Conservation (phyloP, 2,888 invertebrate species). For the Pachliopta kotzebuea region DNA sequence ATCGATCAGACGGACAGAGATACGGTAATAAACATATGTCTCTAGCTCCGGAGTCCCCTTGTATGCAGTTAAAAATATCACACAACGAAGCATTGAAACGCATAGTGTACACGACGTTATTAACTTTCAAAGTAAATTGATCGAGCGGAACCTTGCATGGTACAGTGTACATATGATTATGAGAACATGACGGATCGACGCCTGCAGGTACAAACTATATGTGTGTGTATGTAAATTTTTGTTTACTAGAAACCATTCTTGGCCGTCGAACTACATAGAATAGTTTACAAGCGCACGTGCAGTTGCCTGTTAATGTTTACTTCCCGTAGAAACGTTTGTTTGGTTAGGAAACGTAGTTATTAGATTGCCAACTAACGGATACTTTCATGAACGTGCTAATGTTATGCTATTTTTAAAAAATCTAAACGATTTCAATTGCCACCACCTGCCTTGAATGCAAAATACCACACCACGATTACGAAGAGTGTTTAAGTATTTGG, state of each 20-base stretch:
- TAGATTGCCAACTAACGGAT: conserved; percentile 32
- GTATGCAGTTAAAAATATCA: conserved; percentile 27
- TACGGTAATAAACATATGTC: conserved; percentile 27
- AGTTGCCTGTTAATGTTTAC: conserved; percentile 40
- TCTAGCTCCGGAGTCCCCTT: conserved; percentile 23
- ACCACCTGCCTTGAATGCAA: conserved; percentile 19
- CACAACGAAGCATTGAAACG: conserved; percentile 23
- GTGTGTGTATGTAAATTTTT: not conserved
- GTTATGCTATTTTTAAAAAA: conserved; percentile 12
- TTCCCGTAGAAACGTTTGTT: conserved; percentile 43
- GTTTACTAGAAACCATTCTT: conserved; percentile 15
- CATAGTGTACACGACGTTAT: conserved; percentile 24
- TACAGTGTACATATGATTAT: conserved; percentile 9
- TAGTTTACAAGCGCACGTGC: conserved; percentile 40
- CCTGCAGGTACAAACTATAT: conserved; percentile 9
- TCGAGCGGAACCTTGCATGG: conserved; percentile 30
- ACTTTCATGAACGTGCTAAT: conserved; percentile 32
- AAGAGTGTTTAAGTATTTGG: conserved; percentile 16
- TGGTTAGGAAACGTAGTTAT: conserved; percentile 44
- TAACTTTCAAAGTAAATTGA: conserved; percentile 32
- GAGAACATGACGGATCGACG: conserved; percentile 16
- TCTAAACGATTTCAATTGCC: conserved; percentile 20
- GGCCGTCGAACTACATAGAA: conserved; percentile 3
- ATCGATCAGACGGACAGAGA: conserved; percentile 21
- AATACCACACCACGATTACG: conserved; percentile 29